A percentile compares a stretch with the other conserved stretches of the same genome.
Conservation (phyloP, 2,113 vertebrate genomes). For the Speoplatyrhinus poulsoni region DNA sequence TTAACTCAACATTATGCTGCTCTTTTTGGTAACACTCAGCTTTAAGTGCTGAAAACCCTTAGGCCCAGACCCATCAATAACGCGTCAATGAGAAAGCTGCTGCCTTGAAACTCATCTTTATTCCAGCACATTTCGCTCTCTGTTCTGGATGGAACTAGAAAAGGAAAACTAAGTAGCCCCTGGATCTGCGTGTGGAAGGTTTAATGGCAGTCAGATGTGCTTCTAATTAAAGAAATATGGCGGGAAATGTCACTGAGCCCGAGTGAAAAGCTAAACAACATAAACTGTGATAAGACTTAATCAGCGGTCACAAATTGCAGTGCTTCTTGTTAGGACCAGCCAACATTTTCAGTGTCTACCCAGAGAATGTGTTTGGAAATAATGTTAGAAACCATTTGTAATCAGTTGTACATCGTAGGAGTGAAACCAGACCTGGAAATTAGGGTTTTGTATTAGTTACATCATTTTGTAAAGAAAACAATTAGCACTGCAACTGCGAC, state of each 20-base stretch:
- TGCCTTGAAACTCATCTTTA: constrained; percentile 3
- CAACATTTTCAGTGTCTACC: constrained; percentile 27
- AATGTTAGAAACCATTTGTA: constrained; percentile 41
- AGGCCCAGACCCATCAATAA: constrained; percentile 7
- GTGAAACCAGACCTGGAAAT: constrained; percentile 38
- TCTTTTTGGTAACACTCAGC: constrained; percentile 9
- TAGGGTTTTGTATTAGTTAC: constrained; percentile 12
- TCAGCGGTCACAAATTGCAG: constrained; percentile 55
- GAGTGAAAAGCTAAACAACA: constrained; percentile 49
- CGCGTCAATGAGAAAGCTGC: constrained; percentile 49
- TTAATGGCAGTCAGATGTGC: constrained; percentile 78
- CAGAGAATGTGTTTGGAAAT: constrained; percentile 32
- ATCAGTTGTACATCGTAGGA: constrained; percentile 27
- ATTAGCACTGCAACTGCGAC: not conserved
- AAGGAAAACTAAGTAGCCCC: constrained; percentile 37
- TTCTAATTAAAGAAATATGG: constrained; percentile 76
- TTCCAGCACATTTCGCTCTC: constrained; percentile 19
- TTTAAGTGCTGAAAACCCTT: constrained; percentile 16
- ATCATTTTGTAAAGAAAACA: not conserved
- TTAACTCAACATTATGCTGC: constrained; percentile 21
- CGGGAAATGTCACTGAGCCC: constrained; percentile 66
- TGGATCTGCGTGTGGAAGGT: constrained; percentile 67
- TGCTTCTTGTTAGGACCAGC: constrained; percentile 40
- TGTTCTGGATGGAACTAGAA: constrained; percentile 34
- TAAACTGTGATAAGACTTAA: constrained; percentile 65